Percentiles rank a stretch among this genome's conserved stretches.
Conservation (phyloP, 1,140 invertebrate species). For the Ceratina calcarata region DNA sequence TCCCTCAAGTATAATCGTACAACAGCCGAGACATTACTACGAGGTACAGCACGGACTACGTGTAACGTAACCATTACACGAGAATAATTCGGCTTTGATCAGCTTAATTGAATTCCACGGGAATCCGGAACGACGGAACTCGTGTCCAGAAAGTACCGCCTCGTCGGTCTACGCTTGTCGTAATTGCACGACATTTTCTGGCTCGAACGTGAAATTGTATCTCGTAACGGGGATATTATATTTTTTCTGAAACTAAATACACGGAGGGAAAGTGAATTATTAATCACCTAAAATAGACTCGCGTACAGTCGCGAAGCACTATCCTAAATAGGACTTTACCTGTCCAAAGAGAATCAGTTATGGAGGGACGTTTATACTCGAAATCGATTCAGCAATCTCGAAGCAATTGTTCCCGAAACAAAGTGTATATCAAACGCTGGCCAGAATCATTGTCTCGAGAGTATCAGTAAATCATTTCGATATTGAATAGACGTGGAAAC, state of each 20-base stretch:
- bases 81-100: conserved; percentile 22
- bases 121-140: no score
- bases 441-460: background rate
- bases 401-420: background rate
- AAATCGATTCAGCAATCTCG: background rate
- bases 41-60: background rate
- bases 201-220: no score
- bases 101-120: background rate
- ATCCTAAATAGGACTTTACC: conserved; percentile 50
- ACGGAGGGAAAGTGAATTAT: conserved; percentile 46
- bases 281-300: conserved; percentile 54
- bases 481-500: background rate
- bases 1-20: conserved; percentile 21
- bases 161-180: no score
- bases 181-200: background rate
- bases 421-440: background rate
- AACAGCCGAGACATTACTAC: background rate
- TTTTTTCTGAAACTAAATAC: conserved; percentile 12
- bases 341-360: conserved; percentile 26
- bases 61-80: conserved; percentile 7
- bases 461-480: background rate
- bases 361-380: background rate
- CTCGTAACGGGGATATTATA: no score
- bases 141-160: no score
- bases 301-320: conserved; percentile 29